These are phyloP conservation scores for Parambassis ranga DNA, from an alignment of 2,797 vertebrate species.

Conservation along the genomic window DNA sequence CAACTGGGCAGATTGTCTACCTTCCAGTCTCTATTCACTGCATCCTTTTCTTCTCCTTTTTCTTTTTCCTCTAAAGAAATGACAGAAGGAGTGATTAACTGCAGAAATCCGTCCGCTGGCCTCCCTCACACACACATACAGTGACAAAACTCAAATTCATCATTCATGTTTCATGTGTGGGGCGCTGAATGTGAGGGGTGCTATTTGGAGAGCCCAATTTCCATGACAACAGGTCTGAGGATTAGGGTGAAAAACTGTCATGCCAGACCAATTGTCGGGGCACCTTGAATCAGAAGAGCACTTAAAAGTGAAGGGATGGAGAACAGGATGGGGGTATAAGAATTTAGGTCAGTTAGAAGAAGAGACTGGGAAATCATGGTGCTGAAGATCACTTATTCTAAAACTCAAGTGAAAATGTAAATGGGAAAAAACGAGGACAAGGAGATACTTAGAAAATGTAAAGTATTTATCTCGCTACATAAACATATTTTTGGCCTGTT, in stretches of 20 bases:
- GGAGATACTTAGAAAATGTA: neutral
- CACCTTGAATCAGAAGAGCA: slow-evolving; percentile 73
- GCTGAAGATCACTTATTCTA: slow-evolving; percentile 11
- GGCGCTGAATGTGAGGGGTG: slow-evolving; percentile 49
- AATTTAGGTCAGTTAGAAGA: slow-evolving; percentile 29
- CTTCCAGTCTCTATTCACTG: slow-evolving; percentile 29
- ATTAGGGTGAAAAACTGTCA: slow-evolving; percentile 73
- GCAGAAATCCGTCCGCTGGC: slow-evolving; percentile 33
- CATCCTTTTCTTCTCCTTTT: slow-evolving; percentile 7
- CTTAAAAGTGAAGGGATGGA: slow-evolving; percentile 43
- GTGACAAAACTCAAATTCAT: slow-evolving; percentile 49
- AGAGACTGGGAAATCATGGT: slow-evolving; percentile 33
- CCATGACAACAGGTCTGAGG: slow-evolving; percentile 81
- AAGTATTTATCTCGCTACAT: no score
- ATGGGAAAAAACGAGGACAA: neutral
- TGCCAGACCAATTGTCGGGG: slow-evolving; percentile 69
- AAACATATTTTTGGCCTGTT: no score
- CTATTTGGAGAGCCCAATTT: slow-evolving; percentile 72
- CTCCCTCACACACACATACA: neutral
- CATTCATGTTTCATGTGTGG: slow-evolving; percentile 65
- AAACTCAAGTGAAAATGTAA: slow-evolving; percentile 14
- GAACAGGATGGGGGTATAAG: slow-evolving; percentile 18
- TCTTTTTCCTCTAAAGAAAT: slow-evolving; percentile 34
- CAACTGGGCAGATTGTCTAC: slow-evolving; percentile 27
- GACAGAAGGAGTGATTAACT: slow-evolving; percentile 53